Evolutionary conservation across 2,113 vertebrate species (phyloP).

Genomic region (Opisthocomus hoazin): DNA sequence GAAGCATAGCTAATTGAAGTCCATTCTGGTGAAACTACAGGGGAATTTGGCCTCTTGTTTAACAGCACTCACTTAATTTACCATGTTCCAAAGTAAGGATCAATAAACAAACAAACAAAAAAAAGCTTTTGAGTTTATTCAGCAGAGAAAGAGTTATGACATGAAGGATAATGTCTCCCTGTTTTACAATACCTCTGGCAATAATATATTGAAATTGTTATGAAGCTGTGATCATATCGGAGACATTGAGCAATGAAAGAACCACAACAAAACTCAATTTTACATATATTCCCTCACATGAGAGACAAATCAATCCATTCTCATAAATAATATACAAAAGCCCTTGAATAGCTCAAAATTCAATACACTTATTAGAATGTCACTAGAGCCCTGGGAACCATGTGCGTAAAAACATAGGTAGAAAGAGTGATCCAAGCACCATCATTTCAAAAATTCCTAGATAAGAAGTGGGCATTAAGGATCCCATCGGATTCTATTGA

Average conservation of each 20-base stretch:
- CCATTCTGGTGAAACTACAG: conserved; percentile 1
- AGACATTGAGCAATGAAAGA: conserved; percentile 29
- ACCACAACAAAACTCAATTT: conserved; percentile 31
- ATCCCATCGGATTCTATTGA: not conserved
- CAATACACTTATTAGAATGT: conserved; percentile 41
- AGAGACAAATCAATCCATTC: conserved; percentile 37
- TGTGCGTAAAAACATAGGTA: not conserved
- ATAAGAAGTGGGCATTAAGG: not conserved
- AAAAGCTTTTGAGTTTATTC: conserved; percentile 31
- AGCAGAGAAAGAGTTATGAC: conserved; percentile 30
- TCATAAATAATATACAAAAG: conserved; percentile 59
- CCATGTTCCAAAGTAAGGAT: conserved; percentile 23
- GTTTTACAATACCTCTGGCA: conserved; percentile 59
- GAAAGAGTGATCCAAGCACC: not conserved
- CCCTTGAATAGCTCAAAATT: conserved; percentile 26
- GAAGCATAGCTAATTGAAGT: conserved; percentile 23
- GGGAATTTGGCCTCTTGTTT: conserved; percentile 30
- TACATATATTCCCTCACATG: conserved; percentile 1
- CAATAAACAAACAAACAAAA: conserved; percentile 47
- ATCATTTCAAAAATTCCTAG: not conserved
- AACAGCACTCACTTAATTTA: conserved; percentile 31
- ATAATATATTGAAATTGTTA: conserved; percentile 55
- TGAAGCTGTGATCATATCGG: conserved; percentile 33
- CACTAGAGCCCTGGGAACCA: conserved; percentile 4
- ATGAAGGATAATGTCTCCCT: conserved; percentile 33